These are phyloP conservation scores for Pyrgilauda ruficollis DNA, from an alignment of 2,113 vertebrate genomes.

Conservation along the genomic window DNA sequence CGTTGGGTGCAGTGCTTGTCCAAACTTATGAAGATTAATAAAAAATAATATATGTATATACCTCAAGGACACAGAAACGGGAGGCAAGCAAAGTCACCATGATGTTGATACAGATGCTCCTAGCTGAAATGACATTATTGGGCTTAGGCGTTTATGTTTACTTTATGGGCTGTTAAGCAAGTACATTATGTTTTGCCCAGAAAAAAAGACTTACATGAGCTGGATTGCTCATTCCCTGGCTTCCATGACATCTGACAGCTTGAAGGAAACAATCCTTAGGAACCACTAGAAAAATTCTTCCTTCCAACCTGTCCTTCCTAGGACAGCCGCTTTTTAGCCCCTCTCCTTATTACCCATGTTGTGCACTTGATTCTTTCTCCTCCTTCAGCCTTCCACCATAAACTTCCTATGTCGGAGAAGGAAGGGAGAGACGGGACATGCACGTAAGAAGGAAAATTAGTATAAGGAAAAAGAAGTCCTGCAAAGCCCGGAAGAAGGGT, in stretches of 20 bases:
- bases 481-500: neutral
- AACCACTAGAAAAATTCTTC: neutral
- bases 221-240: neutral
- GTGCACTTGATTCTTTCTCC: neutral
- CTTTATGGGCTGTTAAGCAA: slow-evolving; percentile 29
- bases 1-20: neutral
- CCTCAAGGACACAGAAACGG: slow-evolving; percentile 14
- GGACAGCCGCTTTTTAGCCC: neutral
- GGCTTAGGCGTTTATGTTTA: slow-evolving; percentile 17
- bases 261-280: neutral
- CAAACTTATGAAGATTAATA: slow-evolving; percentile 14
- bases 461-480: neutral
- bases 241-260: neutral
- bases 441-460: neutral
- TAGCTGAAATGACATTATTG: slow-evolving; percentile 6
- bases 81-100: slow-evolving; percentile 1
- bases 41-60: slow-evolving; percentile 21
- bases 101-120: slow-evolving; percentile 9
- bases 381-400: neutral
- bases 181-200: neutral
- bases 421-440: neutral
- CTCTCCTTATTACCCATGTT: neutral
- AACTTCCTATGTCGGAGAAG: neutral
- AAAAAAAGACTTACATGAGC: neutral
- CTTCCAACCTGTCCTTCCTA: neutral